These are phyloP conservation scores for Caradrina kadenii DNA, from an alignment of 2,888 invertebrate species.

Conservation along the genomic window DNA sequence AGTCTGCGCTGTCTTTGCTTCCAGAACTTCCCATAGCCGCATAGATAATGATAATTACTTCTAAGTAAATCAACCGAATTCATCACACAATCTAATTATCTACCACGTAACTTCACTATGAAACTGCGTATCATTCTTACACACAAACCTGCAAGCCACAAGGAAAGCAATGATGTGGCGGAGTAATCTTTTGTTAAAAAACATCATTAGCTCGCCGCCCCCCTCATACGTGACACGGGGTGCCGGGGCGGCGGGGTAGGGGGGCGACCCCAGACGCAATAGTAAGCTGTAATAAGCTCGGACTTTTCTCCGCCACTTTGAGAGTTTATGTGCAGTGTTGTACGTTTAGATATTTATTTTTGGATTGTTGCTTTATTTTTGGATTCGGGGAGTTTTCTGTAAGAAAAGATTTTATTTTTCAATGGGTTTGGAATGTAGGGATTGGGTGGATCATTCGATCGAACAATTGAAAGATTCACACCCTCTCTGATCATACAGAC, in stretches of 20 bases:
- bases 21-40: too few relatives aligned
- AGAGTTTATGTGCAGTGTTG: constrained; percentile 61
- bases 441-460: constrained; percentile 7
- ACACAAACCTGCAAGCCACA: constrained; percentile 52
- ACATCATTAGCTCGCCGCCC: constrained; percentile 62
- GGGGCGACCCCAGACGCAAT: constrained; percentile 61
- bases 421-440: constrained; percentile 19
- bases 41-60: neutral
- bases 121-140: constrained; percentile 49
- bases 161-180: constrained; percentile 62
- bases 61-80: neutral
- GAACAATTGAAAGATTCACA: constrained; percentile 24
- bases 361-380: constrained; percentile 45
- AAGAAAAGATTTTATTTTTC: constrained; percentile 30
- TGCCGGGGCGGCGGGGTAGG: constrained; percentile 26
- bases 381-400: constrained; percentile 40
- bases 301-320: constrained; percentile 65
- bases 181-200: constrained; percentile 70
- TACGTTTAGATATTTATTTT: constrained; percentile 59
- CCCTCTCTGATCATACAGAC: constrained; percentile 2
- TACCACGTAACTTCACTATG: constrained; percentile 9
- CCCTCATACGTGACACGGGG: constrained; percentile 65
- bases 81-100: constrained; percentile 15
- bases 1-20: too few relatives aligned
- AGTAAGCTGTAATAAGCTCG: constrained; percentile 68